Evolutionary conservation across 2,797 vertebrate species (phyloP), one percentile per base, ranked within the genome.

Genomic region (Danio albolineatus): DNA sequence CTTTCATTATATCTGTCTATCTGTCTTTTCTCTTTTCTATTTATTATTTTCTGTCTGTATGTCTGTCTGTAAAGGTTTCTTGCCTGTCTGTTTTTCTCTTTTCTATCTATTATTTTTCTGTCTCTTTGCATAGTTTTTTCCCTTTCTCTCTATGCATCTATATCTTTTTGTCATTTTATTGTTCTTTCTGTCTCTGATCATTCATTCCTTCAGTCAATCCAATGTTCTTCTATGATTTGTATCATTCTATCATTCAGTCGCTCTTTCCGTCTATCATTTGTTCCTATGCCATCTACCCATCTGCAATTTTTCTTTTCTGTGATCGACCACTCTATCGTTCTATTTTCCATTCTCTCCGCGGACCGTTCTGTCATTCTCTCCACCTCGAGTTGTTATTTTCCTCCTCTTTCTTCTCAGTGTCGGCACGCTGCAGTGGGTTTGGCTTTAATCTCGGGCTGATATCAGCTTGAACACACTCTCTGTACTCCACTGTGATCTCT

Each of bases 361-460:
- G 7, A n/a, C n/a, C 7, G 0, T 14, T n/a, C n/a, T 9, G 38
- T 14, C 38, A 5, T 6, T 69, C 8, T 69, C 0, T 62, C 39
- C 39, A n/a, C 41, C 51, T 36, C 21, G 17, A 38, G 49, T 16
- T 69, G 51, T 12, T 44, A 4, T 60, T 62, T 60, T 39, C 19
- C 13, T 44, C 60, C 19, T 53, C 43, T 53, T 28, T 36, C 16
- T 51, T 62, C 54, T 64, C 39, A 82, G 72, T 78, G 66, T 61
- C 73, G 74, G 78, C 74, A 86, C 73, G 72, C 64, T 49, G 72
- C 69, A 49, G 69, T 69, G 5, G 62, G 65, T 73, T 56, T 73
- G 61, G 71, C 85, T 86, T 86, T 86, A 79, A 84, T 84, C 83
- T 86, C 10, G 72, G 75, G 7, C 61, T 79, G 66, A 61, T 49